These are phyloP conservation scores for Aplochiton taeniatus DNA, from an alignment of 2,797 vertebrate genomes.

Conservation along the genomic window DNA sequence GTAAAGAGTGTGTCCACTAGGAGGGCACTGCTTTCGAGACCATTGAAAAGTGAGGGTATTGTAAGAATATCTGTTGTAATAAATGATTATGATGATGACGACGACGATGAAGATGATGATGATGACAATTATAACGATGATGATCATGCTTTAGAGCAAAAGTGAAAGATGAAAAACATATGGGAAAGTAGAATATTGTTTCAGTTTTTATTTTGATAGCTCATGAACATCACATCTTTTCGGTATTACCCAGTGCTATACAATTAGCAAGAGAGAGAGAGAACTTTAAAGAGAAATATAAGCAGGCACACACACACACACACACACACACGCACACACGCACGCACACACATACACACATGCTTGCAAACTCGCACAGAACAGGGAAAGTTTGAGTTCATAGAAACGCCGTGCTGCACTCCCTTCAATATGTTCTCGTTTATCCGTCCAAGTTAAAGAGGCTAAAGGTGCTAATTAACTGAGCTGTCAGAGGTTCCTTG, in stretches of 20 bases:
- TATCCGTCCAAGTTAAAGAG: constrained; percentile 44
- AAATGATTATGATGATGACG: too few species aligned
- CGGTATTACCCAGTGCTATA: too few species aligned
- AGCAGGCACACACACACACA: too few species aligned
- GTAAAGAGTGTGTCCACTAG: too few species aligned
- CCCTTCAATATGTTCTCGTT: constrained; percentile 30
- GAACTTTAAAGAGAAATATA: neutral
- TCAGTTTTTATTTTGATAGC: too few species aligned
- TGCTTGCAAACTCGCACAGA: neutral
- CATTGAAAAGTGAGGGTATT: constrained; percentile 48
- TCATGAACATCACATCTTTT: too few species aligned
- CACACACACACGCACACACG: too few species aligned
- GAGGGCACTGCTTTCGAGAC: constrained; percentile 43
- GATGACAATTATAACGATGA: constrained; percentile 4
- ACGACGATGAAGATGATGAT: too few species aligned
- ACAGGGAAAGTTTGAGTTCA: constrained; percentile 17
- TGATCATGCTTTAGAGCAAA: neutral
- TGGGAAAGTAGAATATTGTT: neutral
- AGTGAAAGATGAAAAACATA: too few species aligned
- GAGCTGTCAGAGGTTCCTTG: constrained; percentile 77
- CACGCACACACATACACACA: too few species aligned
- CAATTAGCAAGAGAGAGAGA: neutral
- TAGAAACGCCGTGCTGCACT: constrained; percentile 3
- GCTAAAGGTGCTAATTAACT: constrained; percentile 76
- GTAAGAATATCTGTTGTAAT: constrained; percentile 10